Evolutionary conservation across 2,888 invertebrate species (phyloP), one percentile per base, ranked within the genome.

Genomic region (Acanthacorydalis orientalis): DNA sequence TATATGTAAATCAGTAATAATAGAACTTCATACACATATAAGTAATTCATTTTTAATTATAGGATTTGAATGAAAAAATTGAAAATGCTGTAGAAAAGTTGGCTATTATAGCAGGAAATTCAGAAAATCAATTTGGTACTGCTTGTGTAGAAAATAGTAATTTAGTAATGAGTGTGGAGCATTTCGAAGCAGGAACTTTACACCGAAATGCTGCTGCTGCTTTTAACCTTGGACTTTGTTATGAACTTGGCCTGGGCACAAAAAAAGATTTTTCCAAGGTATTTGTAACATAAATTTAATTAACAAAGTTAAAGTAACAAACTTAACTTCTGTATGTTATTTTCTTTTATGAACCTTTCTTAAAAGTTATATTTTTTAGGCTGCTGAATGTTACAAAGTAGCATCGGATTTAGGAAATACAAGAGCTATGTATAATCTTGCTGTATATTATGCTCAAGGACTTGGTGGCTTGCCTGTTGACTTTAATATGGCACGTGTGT

Each of bases 161-260:
- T 53, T 72, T 73, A 55, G 69, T 72, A 39, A 66, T 75, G 49
- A 75, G 74, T 51, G 60, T 77, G 47, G 61, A 71, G 43, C 75
- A 75, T 55, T 68, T 70, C 53, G 55, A 59, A 53, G 69, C 69
- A 48, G 78, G 78, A 51, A 73, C 76, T 15, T 68, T 68, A 53
- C 67, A 76, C 44, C 72, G 73, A 52, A 73, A 77, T 59, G 67
- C 74, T 46, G 72, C 73, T 51, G 80, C 80, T 33, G 67, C 75
- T 51, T 83, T 75, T 57, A 83, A 83, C 59, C 65, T 83, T 51
- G 83, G 75, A 1, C 57, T 82, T 31, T 82, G 81, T 57, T 77
- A 80, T 61, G 81, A 83, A 61, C 65, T 70, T 55, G 83, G 82
- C 1, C 60, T 77, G 48, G 83, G 82, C 49, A 75, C 78, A 2